Percentiles rank a stretch among this genome's conserved stretches.
These are phyloP conservation scores for Eretmocerus hayati DNA, from an alignment of 2,888 invertebrate genomes.

Conservation along the genomic window DNA sequence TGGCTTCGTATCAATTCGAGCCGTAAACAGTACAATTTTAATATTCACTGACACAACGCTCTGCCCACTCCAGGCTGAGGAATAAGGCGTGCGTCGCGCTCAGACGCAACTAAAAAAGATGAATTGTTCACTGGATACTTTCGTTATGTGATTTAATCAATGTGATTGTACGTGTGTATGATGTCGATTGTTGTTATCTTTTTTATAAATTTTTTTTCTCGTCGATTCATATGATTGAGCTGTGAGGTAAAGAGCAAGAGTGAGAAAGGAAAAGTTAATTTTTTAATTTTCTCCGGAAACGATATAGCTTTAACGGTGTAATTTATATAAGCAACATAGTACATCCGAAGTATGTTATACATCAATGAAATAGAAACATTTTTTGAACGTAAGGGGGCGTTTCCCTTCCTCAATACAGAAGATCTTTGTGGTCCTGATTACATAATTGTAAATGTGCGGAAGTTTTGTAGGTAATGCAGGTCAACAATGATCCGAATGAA, in stretches of 20 bases:
- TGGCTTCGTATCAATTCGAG: conserved; percentile 44
- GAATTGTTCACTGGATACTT: conserved; percentile 7
- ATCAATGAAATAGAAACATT: too few relatives aligned
- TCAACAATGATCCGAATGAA: too few relatives aligned
- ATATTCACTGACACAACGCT: conserved; percentile 47
- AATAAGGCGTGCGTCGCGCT: conserved; percentile 16
- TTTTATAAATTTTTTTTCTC: not conserved
- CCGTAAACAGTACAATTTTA: conserved; percentile 46
- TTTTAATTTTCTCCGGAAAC: too few relatives aligned
- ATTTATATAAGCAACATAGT: too few relatives aligned
- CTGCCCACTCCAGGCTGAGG: conserved; percentile 46
- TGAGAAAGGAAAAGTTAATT: too few relatives aligned
- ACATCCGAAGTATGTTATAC: too few relatives aligned
- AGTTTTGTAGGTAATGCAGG: too few relatives aligned
- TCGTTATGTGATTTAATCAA: conserved; percentile 3
- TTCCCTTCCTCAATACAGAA: too few relatives aligned
- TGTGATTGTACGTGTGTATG: conserved; percentile 15
- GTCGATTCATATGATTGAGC: not conserved
- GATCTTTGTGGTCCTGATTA: too few relatives aligned
- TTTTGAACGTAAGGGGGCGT: too few relatives aligned
- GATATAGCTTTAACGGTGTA: too few relatives aligned
- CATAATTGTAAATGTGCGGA: too few relatives aligned
- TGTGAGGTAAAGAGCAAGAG: not conserved
- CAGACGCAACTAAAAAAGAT: conserved; percentile 15
- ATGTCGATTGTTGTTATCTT: not conserved